phyloP scores from a whole-genome alignment of 2,888 invertebrate genomes.

The Choristoneura rosaceana region DNA sequence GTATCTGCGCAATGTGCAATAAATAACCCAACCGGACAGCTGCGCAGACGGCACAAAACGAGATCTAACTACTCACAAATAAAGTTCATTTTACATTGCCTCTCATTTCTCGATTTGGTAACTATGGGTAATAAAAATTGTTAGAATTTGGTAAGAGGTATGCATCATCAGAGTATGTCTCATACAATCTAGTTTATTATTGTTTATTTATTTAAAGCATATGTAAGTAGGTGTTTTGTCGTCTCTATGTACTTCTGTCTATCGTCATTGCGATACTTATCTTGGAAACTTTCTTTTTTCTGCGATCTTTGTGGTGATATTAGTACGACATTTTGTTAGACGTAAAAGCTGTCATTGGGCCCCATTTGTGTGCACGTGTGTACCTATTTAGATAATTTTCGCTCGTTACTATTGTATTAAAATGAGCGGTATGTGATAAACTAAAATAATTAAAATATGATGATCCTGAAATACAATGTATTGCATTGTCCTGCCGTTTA shows the following conservation, averaged over 20 bases:
- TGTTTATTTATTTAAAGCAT: conserved; percentile 41
- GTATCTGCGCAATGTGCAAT: conserved; percentile 77
- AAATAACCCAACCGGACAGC: conserved; percentile 67
- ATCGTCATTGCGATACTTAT: conserved; percentile 1
- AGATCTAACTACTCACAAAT: conserved; percentile 46
- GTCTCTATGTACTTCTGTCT: conserved; percentile 20
- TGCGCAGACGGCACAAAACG: conserved; percentile 40
- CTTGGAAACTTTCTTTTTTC: conserved; percentile 8
- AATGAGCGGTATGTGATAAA: too few species aligned
- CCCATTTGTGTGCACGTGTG: too few species aligned
- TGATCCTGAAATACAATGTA: conserved; percentile 12
- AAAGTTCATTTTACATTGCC: conserved; percentile 52
- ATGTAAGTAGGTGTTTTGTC: conserved; percentile 39
- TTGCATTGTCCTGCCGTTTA: too few species aligned
- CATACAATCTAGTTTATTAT: conserved; percentile 42
- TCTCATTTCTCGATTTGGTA: conserved; percentile 52
- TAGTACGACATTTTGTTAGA: too few species aligned
- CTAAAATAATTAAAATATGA: not conserved
- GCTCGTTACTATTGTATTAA: too few species aligned
- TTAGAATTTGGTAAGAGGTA: conserved; percentile 65
- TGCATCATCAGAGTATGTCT: conserved; percentile 56
- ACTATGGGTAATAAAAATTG: conserved; percentile 62
- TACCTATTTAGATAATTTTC: too few species aligned
- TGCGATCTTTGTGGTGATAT: not conserved
- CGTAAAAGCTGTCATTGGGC: too few species aligned